Base-by-base conservation (phyloP, 1,140 invertebrate species). In the Bombus picipes region DNA sequence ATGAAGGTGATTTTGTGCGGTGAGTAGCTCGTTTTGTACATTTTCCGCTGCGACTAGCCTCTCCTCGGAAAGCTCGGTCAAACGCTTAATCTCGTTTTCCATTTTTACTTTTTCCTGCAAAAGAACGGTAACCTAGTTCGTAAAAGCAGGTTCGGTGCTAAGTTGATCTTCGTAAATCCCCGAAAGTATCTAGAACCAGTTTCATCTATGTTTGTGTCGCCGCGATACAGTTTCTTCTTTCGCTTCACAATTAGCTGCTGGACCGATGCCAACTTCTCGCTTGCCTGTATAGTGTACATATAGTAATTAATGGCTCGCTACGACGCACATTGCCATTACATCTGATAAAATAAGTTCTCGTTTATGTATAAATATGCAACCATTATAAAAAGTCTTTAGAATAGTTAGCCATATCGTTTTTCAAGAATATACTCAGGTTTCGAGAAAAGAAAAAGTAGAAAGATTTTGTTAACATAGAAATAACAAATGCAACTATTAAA, bases 91-190 rank as follows among this genome's bases (percentile, higher is more conserved):
- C 70, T 96, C 95, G 13, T 92, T 91, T 81, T 96, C 93, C 3
- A 95, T 65, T 18, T 94, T 93, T 62, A 92, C 88, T 86, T 95
- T 96, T 87, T 96, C 96, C 96, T 96, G 86, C 5, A 91, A 92
- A 59, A 4, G 6, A 83, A 74, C 4, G 39, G 65, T 70, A 85
- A 70, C 43, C 71, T n/a, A 57, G 18, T 75, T 81, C 4, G n/a
- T 59, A 18, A 81, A 66, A 43, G 34, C 32, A 34, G 2, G 32
- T 13, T n/a, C 65, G 34, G 32, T n/a, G 41, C 62, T 47, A 47
- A n/a, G 15, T 83, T 57, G n/a, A 77, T n/a, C 39, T 68, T 76
- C 53, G 76, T 68, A 78, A n/a, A 80, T 65, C 25, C 66, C 47
- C 66, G 32, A 79, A 84, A 59, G n/a, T 72, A 62, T 74, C 71